Conservation (phyloP, 2,113 vertebrate genomes). For the Pygoscelis antarcticus region DNA sequence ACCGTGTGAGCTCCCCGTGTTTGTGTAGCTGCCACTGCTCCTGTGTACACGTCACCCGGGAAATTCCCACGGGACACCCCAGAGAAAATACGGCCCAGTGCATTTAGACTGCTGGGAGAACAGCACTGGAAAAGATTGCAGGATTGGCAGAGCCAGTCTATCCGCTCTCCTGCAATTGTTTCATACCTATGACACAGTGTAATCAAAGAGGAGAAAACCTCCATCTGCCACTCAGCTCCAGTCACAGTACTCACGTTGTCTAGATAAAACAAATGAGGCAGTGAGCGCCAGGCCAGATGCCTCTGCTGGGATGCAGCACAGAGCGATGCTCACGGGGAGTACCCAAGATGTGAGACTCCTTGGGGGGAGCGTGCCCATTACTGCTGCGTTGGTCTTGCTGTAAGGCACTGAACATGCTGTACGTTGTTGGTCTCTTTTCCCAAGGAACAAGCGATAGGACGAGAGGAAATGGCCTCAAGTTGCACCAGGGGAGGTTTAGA, state of each 20-base stretch:
- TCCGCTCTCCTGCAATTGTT: neutral
- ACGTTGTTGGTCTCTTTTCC: too few species aligned
- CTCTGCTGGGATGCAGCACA: neutral
- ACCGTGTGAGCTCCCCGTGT: neutral
- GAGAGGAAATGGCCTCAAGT: too few species aligned
- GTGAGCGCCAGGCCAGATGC: neutral
- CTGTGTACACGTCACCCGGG: neutral
- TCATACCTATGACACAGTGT: neutral
- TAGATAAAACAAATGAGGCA: neutral
- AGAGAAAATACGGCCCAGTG: neutral
- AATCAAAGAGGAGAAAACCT: neutral
- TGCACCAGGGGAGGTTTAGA: too few species aligned
- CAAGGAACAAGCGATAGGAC: too few species aligned
- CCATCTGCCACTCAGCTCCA: neutral
- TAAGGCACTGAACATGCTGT: neutral
- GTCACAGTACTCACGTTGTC: neutral
- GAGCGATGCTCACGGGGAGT: neutral
- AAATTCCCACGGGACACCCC: neutral
- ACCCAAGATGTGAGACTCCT: neutral
- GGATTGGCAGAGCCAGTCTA: neutral
- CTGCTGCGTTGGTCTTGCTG: neutral
- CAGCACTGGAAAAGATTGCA: neutral
- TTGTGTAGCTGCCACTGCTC: neutral
- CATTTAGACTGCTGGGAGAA: neutral
- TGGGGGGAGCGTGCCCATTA: accelerated